Percentiles rank a stretch among this genome's conserved stretches.
Conservation (phyloP, 2,888 invertebrate genomes). For the Theretra japonica region DNA sequence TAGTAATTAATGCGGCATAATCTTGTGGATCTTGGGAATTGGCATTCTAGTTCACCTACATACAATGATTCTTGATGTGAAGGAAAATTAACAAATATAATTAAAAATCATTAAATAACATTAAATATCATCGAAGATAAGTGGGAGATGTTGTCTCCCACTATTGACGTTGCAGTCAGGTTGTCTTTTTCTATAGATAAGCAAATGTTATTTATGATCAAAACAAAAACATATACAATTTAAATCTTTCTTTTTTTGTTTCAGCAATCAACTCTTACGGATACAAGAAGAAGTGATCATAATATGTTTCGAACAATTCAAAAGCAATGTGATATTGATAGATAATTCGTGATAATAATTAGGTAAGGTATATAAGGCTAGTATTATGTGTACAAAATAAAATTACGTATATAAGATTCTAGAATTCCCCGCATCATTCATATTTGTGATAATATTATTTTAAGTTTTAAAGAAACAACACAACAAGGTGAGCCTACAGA, state of each 20-base stretch:
- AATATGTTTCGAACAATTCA: constrained; percentile 33
- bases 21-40: no score
- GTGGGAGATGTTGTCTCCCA: no score
- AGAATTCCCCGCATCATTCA: neutral
- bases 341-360: constrained; percentile 47
- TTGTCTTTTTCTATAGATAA: no score
- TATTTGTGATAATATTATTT: constrained; percentile 19
- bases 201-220: neutral
- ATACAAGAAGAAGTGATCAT: constrained; percentile 83
- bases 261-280: constrained; percentile 90
- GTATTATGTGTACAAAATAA: constrained; percentile 16
- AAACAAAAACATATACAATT: neutral
- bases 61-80: no score
- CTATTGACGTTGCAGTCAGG: no score
- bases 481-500: neutral
- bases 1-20: no score
- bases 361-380: constrained; percentile 31
- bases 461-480: neutral
- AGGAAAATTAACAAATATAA: no score
- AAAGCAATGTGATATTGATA: constrained; percentile 46
- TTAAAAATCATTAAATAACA: no score
- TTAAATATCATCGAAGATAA: no score
- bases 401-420: neutral
- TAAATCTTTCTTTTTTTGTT: constrained; percentile 55
- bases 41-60: no score